These are phyloP conservation scores for Brienomyrus longianalis DNA, from an alignment of 2,113 vertebrate species.

Conservation along the genomic window DNA sequence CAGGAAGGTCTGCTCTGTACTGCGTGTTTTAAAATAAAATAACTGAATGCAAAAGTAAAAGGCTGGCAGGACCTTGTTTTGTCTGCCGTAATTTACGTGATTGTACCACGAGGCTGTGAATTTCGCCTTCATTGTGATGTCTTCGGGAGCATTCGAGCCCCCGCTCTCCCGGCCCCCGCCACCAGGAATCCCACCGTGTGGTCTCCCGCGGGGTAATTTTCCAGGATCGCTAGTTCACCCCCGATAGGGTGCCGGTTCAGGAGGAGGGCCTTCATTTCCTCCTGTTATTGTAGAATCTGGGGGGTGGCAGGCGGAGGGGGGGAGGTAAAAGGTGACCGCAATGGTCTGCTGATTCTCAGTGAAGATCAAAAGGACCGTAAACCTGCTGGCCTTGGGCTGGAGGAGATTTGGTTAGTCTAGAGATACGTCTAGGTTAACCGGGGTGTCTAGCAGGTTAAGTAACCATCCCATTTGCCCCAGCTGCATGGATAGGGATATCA, in stretches of 20 bases:
- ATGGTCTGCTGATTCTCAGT: slow-evolving; percentile 53
- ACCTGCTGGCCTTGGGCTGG: slow-evolving; percentile 48
- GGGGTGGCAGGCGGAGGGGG: slow-evolving; percentile 11
- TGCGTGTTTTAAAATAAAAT: background rate
- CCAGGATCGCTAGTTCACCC: slow-evolving; percentile 44
- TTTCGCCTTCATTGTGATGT: background rate
- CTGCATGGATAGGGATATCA: background rate
- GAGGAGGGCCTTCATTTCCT: slow-evolving; percentile 64
- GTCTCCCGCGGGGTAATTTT: slow-evolving; percentile 47
- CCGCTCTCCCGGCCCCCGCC: background rate
- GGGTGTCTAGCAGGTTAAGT: slow-evolving; percentile 27
- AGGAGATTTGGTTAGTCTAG: slow-evolving; percentile 39
- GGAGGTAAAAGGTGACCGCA: slow-evolving; percentile 59
- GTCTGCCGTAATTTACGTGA: background rate
- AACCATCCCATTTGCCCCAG: background rate
- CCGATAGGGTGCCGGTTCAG: slow-evolving; percentile 56
- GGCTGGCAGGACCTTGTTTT: background rate
- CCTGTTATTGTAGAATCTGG: slow-evolving; percentile 54
- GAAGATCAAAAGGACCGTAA: slow-evolving; percentile 59
- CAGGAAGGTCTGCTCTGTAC: background rate
- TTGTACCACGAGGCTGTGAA: background rate
- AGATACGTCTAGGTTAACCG: slow-evolving; percentile 43
- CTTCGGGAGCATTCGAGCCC: background rate
- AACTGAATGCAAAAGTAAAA: background rate
- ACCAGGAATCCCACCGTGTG: slow-evolving; percentile 2